Conservation (phyloP, 2,888 invertebrate species). For the Mactromeris polynyma region DNA sequence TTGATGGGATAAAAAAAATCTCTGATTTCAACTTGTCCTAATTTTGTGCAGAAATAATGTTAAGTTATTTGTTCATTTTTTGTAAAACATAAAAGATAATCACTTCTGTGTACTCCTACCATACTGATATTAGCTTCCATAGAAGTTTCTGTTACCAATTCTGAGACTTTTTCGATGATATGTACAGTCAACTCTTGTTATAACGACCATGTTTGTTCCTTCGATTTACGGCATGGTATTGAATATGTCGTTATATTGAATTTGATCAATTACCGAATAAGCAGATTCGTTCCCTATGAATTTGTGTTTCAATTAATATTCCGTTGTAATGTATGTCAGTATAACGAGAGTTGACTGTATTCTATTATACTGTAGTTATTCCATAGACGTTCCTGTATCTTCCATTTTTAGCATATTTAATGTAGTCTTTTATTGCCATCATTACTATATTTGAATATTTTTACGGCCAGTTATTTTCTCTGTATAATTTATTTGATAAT, state of each 20-base stretch:
- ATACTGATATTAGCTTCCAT: conserved; percentile 6
- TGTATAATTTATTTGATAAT: not conserved
- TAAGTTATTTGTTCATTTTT: not conserved
- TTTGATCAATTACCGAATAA: too few relatives aligned
- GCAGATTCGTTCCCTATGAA: too few relatives aligned
- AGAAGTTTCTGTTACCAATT: not conserved
- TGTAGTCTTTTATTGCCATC: conserved; percentile 11
- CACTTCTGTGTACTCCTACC: not conserved
- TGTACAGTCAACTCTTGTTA: too few relatives aligned
- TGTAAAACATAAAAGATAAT: not conserved
- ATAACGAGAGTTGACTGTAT: not conserved
- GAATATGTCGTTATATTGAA: too few relatives aligned
- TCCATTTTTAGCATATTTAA: not conserved
- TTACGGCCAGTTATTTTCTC: conserved; percentile 7
- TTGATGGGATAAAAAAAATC: too few relatives aligned
- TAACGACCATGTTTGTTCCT: too few relatives aligned
- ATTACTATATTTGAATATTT: not conserved
- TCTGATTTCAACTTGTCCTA: too few relatives aligned
- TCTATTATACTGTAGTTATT: not conserved
- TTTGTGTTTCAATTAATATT: too few relatives aligned
- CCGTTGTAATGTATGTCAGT: too few relatives aligned
- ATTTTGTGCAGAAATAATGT: too few relatives aligned
- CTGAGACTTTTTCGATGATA: not conserved
- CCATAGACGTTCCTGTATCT: not conserved
- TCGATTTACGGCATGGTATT: too few relatives aligned